Evolutionary conservation across 1,140 invertebrate species (phyloP), one percentile per base, ranked within the genome.

Genomic region (Pogonognathellus flavescens): DNA sequence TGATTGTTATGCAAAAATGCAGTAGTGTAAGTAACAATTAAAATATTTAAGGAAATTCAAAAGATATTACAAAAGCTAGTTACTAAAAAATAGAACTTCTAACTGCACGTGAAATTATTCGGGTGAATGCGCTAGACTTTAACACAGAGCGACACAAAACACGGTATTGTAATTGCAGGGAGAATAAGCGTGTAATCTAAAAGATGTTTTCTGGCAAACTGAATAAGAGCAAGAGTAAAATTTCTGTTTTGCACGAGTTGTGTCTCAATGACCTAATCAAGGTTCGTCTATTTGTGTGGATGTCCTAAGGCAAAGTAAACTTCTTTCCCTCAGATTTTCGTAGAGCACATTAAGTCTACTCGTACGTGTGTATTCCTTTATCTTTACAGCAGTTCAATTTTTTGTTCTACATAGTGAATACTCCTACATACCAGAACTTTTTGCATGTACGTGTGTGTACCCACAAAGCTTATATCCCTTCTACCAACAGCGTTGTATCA

Each of bases 231-330:
- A 31, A 50, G 31, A 18, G 16, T 31, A 50, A 31, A 76, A 18
- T 13, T n/a, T n/a, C n/a, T 50, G 70, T 76, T 50, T 70, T 76
- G 31, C 70, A 76, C 70, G 70, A 41, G 70, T 76, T 31, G 3
- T 6, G 31, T 41, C 31, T 41, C 14, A 50, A 76, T 76, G 70
- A 76, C 70, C 41, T 76, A 76, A 76, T 76, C 70, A n/a, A 49
- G 31, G 70, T 76, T 76, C 41, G 41, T 76, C 70, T 76, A 76
- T 76, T 49, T 76, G 22, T 76, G 70, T 76, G 70, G 66, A 72
- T 72, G 31, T 76, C 70, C 70, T 76, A 76, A 76, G 70, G 70
- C 70, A 50, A 14, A 50, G 31, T 49, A 25, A 76, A 49, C 31
- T 72, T 49, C 31, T 76, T 76, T 76, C 31, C 70, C 70, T 76